phyloP scores from a whole-genome alignment of 2,797 vertebrate genomes.

The Chiroxiphia lanceolata region DNA sequence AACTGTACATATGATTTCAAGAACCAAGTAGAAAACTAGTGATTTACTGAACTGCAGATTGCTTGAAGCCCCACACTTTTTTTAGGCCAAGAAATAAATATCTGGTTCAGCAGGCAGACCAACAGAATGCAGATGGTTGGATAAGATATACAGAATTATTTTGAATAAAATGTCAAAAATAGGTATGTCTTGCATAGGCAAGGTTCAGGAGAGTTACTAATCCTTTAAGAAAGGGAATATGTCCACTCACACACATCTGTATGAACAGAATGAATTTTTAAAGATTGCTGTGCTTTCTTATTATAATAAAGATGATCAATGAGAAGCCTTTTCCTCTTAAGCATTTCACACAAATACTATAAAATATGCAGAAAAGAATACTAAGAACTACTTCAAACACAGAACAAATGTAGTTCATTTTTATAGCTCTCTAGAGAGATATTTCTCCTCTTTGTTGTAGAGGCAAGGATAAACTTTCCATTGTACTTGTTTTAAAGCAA shows the following conservation, averaged over 20 bases:
- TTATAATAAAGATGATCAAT: not conserved
- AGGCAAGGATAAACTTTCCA: not conserved
- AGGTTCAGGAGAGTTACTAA: not conserved
- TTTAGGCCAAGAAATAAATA: constrained; percentile 31
- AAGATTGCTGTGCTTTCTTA: not conserved
- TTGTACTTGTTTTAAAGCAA: not conserved
- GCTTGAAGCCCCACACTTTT: not conserved
- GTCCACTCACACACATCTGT: not conserved
- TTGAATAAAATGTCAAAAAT: not conserved
- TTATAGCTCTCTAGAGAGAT: not conserved
- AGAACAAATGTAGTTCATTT: not conserved
- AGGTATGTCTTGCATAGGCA: not conserved
- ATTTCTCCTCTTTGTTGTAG: not conserved
- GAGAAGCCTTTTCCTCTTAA: not conserved
- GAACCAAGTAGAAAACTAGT: not conserved
- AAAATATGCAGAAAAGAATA: not conserved
- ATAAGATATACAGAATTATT: not conserved
- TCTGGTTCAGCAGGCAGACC: constrained; percentile 21
- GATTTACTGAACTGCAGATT: constrained; percentile 31
- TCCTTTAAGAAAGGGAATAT: not conserved
- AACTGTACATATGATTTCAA: not conserved
- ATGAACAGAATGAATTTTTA: not conserved
- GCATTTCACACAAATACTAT: not conserved
- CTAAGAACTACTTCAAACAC: not conserved
- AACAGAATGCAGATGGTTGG: not conserved